These are phyloP conservation scores for Caenorhabditis becei DNA, from an alignment of 2,888 invertebrate genomes.

Conservation along the genomic window DNA sequence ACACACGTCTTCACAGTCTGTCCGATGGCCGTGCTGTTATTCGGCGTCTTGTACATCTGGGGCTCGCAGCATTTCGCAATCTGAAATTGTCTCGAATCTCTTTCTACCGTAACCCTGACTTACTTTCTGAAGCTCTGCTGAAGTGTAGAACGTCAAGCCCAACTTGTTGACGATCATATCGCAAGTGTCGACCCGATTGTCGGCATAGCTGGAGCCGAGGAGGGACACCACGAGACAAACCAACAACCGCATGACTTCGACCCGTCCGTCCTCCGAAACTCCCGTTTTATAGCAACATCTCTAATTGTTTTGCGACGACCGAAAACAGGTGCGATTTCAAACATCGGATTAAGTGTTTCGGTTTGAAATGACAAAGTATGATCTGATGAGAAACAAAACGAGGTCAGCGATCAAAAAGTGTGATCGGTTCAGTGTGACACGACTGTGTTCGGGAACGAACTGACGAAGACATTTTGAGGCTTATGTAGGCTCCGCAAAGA, in stretches of 20 bases:
- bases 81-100: background rate
- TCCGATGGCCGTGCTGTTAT: conserved; percentile 25
- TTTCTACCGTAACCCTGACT: background rate
- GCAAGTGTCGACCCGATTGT: conserved; percentile 28
- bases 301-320: conserved; percentile 1
- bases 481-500: no score
- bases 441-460: background rate
- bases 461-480: no score
- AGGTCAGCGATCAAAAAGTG: conserved; percentile 24
- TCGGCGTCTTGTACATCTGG: conserved; percentile 25
- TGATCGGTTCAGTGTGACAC: background rate
- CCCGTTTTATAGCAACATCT: conserved; percentile 21
- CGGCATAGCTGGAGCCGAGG: no score
- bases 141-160: conserved; percentile 32
- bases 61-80: conserved; percentile 37
- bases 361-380: background rate
- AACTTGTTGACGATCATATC: conserved; percentile 9
- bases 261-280: background rate
- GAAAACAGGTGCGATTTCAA: conserved; percentile 18
- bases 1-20: conserved; percentile 14
- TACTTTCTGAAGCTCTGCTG: conserved; percentile 23
- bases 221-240: no score
- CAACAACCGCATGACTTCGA: conserved; percentile 21
- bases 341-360: conserved; percentile 37
- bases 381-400: background rate